Conservation (phyloP, 2,797 vertebrate species). For the Argentina silus region DNA sequence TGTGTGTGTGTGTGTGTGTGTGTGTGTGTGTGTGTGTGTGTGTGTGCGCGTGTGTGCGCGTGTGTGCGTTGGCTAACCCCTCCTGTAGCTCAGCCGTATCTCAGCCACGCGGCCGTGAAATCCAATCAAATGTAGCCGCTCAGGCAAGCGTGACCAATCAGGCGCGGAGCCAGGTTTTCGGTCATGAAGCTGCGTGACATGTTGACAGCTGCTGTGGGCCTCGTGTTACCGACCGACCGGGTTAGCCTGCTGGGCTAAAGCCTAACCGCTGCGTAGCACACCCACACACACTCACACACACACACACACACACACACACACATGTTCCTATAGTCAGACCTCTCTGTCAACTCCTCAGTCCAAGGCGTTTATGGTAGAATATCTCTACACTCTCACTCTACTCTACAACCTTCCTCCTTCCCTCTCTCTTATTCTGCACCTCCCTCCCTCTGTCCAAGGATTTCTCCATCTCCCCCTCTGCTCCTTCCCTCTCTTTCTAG, state of each 20-base stretch:
- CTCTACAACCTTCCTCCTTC: neutral
- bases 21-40: too few species aligned
- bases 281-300: neutral
- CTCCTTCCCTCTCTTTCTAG: neutral
- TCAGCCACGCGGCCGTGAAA: neutral
- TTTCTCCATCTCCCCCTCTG: neutral
- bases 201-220: neutral
- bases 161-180: conserved; percentile 12
- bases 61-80: neutral
- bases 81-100: too few species aligned
- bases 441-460: neutral
- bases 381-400: neutral
- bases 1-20: too few species aligned
- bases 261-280: too few species aligned
- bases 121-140: conserved; percentile 18
- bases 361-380: too few species aligned
- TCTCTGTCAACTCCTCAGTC: neutral
- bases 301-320: neutral
- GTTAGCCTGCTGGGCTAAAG: too few species aligned
- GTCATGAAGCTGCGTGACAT: conserved; percentile 1
- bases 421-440: neutral
- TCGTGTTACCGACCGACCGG: neutral
- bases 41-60: neutral
- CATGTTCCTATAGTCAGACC: neutral
- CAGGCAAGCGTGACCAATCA: conserved; percentile 8